A percentile compares a stretch with the other conserved stretches of the same genome.
Conservation (phyloP, 2,888 invertebrate genomes). For the Plusia festucae region DNA sequence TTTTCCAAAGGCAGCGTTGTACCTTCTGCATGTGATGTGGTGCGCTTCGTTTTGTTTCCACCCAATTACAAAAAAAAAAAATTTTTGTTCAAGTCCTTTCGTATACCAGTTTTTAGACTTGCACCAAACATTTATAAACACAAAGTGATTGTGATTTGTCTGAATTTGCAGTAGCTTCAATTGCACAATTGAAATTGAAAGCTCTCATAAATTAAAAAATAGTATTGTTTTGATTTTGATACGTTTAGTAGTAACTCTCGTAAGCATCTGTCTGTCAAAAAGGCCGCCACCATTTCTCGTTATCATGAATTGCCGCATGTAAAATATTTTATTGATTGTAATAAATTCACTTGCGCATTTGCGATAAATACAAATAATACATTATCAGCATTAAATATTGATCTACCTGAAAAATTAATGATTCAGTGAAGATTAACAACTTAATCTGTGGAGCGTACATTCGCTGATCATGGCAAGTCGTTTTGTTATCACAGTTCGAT, state of each 20-base stretch:
- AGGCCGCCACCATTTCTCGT: constrained; percentile 53
- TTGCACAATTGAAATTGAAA: no score
- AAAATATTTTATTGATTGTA: constrained; percentile 17
- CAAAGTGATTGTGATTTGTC: no score
- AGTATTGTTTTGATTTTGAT: no score
- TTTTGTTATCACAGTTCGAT: constrained; percentile 16
- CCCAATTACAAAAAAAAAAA: no score
- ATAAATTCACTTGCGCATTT: no score
- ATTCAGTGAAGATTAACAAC: background rate
- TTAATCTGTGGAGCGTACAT: background rate
- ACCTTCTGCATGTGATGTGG: background rate
- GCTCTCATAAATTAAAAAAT: no score
- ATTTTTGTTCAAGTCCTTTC: no score
- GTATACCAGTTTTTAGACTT: no score
- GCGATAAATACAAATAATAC: no score
- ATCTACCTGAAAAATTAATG: background rate
- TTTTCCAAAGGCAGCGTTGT: no score
- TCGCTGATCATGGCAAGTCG: constrained; percentile 14
- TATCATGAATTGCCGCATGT: constrained; percentile 11
- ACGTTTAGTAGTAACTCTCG: constrained; percentile 37
- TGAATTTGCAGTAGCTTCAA: no score
- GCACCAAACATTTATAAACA: no score
- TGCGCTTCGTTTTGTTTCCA: background rate
- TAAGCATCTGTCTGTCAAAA: constrained; percentile 42
- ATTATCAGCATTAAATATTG: background rate